Evolutionary conservation across 2,888 invertebrate species (phyloP), one percentile per base, ranked within the genome.

Genomic region (Branchellion lobata): DNA sequence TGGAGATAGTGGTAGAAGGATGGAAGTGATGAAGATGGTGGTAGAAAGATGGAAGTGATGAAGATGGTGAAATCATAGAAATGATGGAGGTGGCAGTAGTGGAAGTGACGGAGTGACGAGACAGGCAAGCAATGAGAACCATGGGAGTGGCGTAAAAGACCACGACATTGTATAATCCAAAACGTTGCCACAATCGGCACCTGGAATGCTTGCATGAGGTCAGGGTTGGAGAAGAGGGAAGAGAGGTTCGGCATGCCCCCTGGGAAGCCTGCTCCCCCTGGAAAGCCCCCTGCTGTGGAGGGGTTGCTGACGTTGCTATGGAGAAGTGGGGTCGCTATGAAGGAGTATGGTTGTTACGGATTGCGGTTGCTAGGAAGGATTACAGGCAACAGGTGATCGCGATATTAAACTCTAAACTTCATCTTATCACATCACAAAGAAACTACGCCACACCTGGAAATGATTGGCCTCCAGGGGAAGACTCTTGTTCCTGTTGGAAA

Each of bases 181-280:
- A 33, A 34, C 24, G 72, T 18, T 8, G 40, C 21, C n/a, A n/a
- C n/a, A n/a, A n/a, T n/a, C n/a, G n/a, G 83, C 85, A 91, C 92
- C 89, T 92, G 90, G 87, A 94, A 91, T 77, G 92, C 92, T 24
- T 90, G 87, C 83, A 91, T 88, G 79, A 95, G 90, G 85, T 94
- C 94, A 0, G 93, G 93, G 88, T 95, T 94, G 80, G 85, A 84
- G 36, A 88, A 83, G 8, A 87, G 83, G 29, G 83, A 81, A 57
- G 82, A 78, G 36, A 87, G 81, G 73, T 86, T 86, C 24, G 86
- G 86, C 85, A 86, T 85, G 27, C 85, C 85, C 1, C 83, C 83
- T 5, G 73, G 80, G 1, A 82, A 83, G 11, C 80, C 82, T 0
- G 74, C 72, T 1, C 81, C 81, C 36, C 80, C 79, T 24, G 84